Base-by-base conservation (phyloP, 2,888 invertebrate species). In the Salticus scenicus region DNA sequence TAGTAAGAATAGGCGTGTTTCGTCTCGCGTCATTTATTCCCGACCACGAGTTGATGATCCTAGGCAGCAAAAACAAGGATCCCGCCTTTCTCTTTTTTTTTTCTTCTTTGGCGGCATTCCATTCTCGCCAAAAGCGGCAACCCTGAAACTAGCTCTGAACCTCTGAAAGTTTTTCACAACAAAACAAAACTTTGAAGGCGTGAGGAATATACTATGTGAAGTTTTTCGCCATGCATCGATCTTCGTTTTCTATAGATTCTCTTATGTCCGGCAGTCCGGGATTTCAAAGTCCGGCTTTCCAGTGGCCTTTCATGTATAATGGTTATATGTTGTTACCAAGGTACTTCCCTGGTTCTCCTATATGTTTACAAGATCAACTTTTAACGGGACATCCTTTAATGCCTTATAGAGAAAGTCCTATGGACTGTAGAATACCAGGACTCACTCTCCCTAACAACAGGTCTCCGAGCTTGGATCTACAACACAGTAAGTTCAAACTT, bases 221-320 rank as follows among this genome's bases (percentile, higher is more conserved):
- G 20, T 17, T 37, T n/a, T 41, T 5, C 74, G 74, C 33, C n/a
- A 87, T 87, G 87, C 87, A 87, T 47, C 81, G 82, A 28, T 70
- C 82, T 28, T 74, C 87, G 0, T 87, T 87, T 42, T 78, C 82
- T 1, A 87, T 87, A 73, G 87, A 87, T 70, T 82, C 87, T 27
- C 37, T 87, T 33, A 87, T 87, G 63, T 87, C 87, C 41, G 82
- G 82, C 47, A 63, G 37, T 67, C 64, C 87, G 31, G 77, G 81
- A 37, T 70, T 41, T 51, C 73, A 82, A 41, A 69, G 33, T 28
- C 81, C 77, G n/a, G 71, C 69, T 20, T 77, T 87, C 12, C 78
- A 79, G 30, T n/a, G 82, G 31, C 87, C 87, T 14, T 77, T 87
- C 37, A 70, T 87, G 63, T 87, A 87, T 70, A 87, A 87, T 31